Evolutionary conservation across 2,797 vertebrate species (phyloP).

Genomic region (Falco columbarius): DNA sequence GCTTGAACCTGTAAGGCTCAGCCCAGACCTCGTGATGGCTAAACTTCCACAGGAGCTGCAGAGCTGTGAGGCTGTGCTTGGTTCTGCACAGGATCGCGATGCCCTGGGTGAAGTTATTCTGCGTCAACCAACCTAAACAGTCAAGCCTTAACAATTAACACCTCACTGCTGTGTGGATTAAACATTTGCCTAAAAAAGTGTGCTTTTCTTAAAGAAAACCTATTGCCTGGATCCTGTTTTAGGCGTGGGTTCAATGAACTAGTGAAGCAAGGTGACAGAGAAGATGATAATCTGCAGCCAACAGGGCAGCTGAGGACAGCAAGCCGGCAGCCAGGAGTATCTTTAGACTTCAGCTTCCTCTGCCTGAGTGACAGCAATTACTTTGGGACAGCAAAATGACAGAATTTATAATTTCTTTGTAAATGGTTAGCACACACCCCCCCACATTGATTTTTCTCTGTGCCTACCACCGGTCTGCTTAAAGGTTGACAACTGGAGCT

Average conservation of each 20-base stretch:
- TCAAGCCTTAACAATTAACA: background rate
- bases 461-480: background rate
- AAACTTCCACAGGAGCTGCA: background rate
- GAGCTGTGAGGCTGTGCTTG: background rate
- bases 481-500: background rate
- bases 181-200: background rate
- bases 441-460: background rate
- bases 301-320: background rate
- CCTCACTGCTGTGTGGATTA: background rate
- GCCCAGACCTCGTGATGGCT: background rate
- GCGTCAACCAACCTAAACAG: background rate
- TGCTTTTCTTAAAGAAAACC: background rate
- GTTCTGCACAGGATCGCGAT: background rate
- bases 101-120: background rate
- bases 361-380: background rate
- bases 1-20: background rate
- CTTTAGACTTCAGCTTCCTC: background rate
- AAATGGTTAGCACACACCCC: background rate
- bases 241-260: background rate
- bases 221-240: background rate
- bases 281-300: background rate
- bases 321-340: background rate
- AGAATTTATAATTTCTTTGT: background rate
- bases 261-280: background rate
- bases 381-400: background rate